Conservation (phyloP, 1,140 invertebrate species). For the Polyergus mexicanus region DNA sequence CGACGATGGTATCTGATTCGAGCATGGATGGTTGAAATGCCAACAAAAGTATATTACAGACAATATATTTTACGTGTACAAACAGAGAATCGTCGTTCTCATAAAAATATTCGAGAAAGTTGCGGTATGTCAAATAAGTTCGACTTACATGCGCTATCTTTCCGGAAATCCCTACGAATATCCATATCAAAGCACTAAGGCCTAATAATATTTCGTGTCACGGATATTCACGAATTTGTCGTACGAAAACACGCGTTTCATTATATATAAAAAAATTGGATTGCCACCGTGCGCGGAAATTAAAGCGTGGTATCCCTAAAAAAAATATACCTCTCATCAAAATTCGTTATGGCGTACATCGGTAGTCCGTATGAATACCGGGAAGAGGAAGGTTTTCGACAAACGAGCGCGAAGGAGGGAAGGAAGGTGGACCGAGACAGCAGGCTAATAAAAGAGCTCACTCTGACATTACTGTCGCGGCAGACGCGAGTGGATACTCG, state of each 20-base stretch:
- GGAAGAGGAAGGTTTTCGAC: constrained; percentile 28
- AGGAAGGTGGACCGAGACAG: neutral
- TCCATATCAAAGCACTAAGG: neutral
- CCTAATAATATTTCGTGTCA: neutral
- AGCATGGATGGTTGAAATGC: neutral
- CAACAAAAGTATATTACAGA: neutral
- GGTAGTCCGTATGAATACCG: constrained; percentile 38
- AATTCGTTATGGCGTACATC: constrained; percentile 33
- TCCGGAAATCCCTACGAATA: neutral
- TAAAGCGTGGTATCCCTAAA: neutral
- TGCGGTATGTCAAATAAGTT: neutral
- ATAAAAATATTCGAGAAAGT: neutral
- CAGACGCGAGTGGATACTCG: constrained; percentile 72
- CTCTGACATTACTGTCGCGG: constrained; percentile 72
- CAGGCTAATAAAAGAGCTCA: constrained; percentile 69
- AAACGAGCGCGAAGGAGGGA: constrained; percentile 14
- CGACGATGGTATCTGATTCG: neutral
- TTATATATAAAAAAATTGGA: neutral
- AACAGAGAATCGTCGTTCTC: neutral
- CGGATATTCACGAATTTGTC: neutral
- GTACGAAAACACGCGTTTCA: neutral
- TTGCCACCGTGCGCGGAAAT: constrained; percentile 2
- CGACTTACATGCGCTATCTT: neutral
- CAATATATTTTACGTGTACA: neutral
- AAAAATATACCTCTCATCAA: constrained; percentile 31